Evolutionary conservation across 2,113 vertebrate species (phyloP).

Genomic region (Apodemus sylvaticus): DNA sequence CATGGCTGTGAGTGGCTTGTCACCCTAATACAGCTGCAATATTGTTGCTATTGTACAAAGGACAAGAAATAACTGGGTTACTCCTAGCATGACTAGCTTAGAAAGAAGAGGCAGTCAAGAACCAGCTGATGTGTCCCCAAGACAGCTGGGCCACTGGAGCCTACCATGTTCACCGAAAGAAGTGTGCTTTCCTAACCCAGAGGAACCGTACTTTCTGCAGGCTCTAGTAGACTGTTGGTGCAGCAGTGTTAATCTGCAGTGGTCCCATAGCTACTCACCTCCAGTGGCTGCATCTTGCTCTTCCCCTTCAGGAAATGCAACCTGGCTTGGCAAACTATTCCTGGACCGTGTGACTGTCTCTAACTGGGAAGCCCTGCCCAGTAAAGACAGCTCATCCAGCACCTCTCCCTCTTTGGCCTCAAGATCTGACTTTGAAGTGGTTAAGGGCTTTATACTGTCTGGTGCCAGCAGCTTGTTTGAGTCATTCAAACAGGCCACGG

Average conservation of each 20-base stretch:
- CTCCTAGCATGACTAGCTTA: slow-evolving; percentile 29
- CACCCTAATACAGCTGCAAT: neutral
- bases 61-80: neutral
- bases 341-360: slow-evolving; percentile 98
- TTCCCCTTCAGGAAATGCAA: slow-evolving; percentile 91
- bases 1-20: neutral
- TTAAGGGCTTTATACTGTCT: slow-evolving; percentile 92
- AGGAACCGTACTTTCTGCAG: neutral
- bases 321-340: slow-evolving; percentile 97
- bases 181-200: neutral
- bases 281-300: slow-evolving; percentile 89
- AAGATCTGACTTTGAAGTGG: slow-evolving; percentile 98
- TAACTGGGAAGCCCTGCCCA: slow-evolving; percentile 97
- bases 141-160: neutral
- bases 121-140: neutral
- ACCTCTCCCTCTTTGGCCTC: slow-evolving; percentile 99
- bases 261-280: slow-evolving; percentile 87
- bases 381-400: slow-evolving; percentile 95
- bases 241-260: neutral
- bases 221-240: neutral
- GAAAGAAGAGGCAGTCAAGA: slow-evolving; percentile 28
- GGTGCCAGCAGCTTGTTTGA: slow-evolving; percentile 92
- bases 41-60: neutral
- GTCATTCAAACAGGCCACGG: slow-evolving; percentile 96
- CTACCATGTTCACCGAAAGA: neutral